A percentile compares a stretch with the other conserved stretches of the same genome.
Evolutionary conservation across 1,140 invertebrate genomes (phyloP).

Genomic region (Mesaphorura yosii): DNA sequence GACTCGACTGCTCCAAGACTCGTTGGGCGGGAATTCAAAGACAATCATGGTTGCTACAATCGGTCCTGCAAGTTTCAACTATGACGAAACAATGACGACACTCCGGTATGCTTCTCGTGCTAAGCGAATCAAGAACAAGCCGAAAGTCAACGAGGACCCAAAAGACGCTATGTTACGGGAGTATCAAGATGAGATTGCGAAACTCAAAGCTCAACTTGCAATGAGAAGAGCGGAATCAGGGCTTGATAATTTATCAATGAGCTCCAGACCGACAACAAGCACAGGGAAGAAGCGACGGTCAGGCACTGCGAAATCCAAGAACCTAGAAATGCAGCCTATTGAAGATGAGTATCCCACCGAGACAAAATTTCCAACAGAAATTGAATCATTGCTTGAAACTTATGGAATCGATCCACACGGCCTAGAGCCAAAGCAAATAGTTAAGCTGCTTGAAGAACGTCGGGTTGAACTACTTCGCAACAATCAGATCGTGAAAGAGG

Average conservation of each 20-base stretch:
- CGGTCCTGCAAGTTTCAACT: slow-evolving; percentile 89
- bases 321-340: slow-evolving; percentile 2
- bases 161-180: slow-evolving; percentile 78
- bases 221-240: slow-evolving; percentile 34
- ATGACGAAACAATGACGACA: slow-evolving; percentile 87
- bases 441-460: slow-evolving; percentile 40
- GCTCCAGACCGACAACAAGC: slow-evolving; percentile 5
- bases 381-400: slow-evolving; percentile 18
- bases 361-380: slow-evolving; percentile 32
- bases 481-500: slow-evolving; percentile 40
- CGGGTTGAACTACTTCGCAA: slow-evolving; percentile 43
- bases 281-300: neutral
- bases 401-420: slow-evolving; percentile 20
- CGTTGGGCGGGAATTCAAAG: slow-evolving; percentile 87
- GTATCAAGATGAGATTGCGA: slow-evolving; percentile 74
- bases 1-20: slow-evolving; percentile 83
- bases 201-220: slow-evolving; percentile 41
- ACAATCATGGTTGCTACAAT: slow-evolving; percentile 96
- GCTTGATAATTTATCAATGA: slow-evolving; percentile 28
- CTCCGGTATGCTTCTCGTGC: slow-evolving; percentile 84
- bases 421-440: slow-evolving; percentile 26
- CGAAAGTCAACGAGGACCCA: slow-evolving; percentile 89
- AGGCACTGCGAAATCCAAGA: neutral
- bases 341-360: slow-evolving; percentile 23
- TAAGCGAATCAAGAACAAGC: slow-evolving; percentile 92